Conservation (phyloP, 2,113 vertebrate genomes). For the Butorides virescens region DNA sequence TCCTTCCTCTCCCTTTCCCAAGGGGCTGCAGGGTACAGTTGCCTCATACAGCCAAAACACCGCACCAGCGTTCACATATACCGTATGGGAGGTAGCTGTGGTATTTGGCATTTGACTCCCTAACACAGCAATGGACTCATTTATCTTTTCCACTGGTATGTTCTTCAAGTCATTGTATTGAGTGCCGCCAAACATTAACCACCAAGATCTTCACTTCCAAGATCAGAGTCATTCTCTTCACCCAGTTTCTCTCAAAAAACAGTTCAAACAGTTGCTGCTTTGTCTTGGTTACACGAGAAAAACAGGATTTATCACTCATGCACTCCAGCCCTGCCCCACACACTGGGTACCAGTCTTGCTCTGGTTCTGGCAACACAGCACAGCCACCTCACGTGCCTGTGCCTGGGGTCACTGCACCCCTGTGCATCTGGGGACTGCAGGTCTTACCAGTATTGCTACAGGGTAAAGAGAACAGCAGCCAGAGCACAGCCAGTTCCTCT, state of each 20-base stretch:
- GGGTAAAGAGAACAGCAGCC: not conserved
- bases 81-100: rapidly evolving
- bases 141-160: not conserved
- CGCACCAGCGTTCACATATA: rapidly evolving
- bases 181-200: not conserved
- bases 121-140: not conserved
- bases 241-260: not conserved
- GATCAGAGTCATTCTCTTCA: not conserved
- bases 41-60: not conserved
- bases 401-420: not conserved
- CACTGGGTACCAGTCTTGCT: rapidly evolving
- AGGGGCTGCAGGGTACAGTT: not conserved
- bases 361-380: not conserved
- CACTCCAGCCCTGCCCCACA: rapidly evolving
- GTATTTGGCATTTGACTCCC: not conserved
- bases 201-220: not conserved
- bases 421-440: not conserved
- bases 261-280: not conserved
- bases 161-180: not conserved
- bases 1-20: not conserved
- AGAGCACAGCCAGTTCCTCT: not conserved
- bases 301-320: not conserved
- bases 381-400: rapidly evolving
- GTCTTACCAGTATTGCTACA: not conserved
- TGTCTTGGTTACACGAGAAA: rapidly evolving